Conservation (phyloP, 2,113 vertebrate genomes). For the Carettochelys insculpta region DNA sequence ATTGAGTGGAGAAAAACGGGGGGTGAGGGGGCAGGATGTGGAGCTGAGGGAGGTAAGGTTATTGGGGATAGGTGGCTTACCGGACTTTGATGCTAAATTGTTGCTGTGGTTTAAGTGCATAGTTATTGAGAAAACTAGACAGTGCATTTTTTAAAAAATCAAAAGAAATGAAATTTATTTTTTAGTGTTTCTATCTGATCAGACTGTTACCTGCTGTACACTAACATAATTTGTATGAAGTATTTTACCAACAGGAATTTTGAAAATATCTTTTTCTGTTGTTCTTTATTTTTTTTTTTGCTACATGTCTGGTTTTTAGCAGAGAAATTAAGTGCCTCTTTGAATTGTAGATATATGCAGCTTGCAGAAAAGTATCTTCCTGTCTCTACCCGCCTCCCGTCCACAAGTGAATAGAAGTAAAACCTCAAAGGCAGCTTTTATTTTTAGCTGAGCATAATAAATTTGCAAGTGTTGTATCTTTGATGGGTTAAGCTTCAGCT, state of each 20-base stretch:
- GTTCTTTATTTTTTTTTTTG: neutral
- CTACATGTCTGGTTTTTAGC: neutral
- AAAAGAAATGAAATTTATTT: neutral
- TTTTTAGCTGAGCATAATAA: conserved; percentile 33
- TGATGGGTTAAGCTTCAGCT: conserved; percentile 33
- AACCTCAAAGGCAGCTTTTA: conserved; percentile 44
- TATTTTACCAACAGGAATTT: neutral
- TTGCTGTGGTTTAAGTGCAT: neutral
- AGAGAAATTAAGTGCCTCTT: neutral
- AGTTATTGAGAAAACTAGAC: neutral
- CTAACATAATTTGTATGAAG: neutral
- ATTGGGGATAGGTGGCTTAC: neutral
- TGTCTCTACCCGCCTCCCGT: neutral
- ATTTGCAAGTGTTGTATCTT: conserved; percentile 2
- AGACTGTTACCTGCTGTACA: fast-evolving
- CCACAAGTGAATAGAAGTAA: neutral
- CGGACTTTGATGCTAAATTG: neutral
- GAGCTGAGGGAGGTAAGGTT: no score
- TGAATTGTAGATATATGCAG: neutral
- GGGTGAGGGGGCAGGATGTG: no score
- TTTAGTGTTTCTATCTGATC: neutral
- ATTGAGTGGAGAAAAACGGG: no score
- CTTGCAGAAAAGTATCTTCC: neutral
- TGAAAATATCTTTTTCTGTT: neutral
- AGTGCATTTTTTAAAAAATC: neutral